Conservation (phyloP, 2,888 invertebrate genomes). For the Prionchulus punctatus region DNA sequence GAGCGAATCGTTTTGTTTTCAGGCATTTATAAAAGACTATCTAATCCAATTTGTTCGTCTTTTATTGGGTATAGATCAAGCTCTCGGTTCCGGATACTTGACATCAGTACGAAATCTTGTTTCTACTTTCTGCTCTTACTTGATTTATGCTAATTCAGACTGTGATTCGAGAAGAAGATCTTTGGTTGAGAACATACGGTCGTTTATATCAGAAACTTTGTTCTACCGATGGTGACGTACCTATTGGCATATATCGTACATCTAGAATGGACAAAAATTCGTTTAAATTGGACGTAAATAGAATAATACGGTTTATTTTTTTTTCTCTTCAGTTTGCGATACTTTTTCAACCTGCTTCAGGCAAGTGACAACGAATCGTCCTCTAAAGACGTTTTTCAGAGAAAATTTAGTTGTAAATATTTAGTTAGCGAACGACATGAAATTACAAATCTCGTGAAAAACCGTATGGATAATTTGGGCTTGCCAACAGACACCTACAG, state of each 20-base stretch:
- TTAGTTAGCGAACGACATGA: constrained; percentile 68
- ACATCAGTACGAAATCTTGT: constrained; percentile 58
- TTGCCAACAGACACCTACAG: constrained; percentile 71
- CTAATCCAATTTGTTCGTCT: constrained; percentile 89
- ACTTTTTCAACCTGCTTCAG: no score
- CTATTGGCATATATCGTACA: constrained; percentile 92
- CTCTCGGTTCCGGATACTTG: constrained; percentile 88
- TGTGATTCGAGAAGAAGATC: constrained; percentile 86
- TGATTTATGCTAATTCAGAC: constrained; percentile 55
- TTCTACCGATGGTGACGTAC: constrained; percentile 92
- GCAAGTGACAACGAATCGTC: no score
- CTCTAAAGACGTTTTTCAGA: not conserved
- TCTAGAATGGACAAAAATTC: constrained; percentile 45
- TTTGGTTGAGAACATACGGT: constrained; percentile 97
- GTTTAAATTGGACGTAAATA: no score
- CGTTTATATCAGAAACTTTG: constrained; percentile 92
- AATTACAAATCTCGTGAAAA: constrained; percentile 80
- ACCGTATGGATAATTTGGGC: constrained; percentile 81
- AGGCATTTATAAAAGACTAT: constrained; percentile 91
- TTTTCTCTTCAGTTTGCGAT: no score
- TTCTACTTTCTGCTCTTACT: constrained; percentile 4
- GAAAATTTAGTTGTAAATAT: constrained; percentile 10
- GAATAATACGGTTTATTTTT: no score
- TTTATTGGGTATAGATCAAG: constrained; percentile 85
- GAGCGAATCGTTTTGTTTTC: no score